Evolutionary conservation across 2,888 invertebrate genomes (phyloP), one percentile per base, ranked within the genome.

Genomic region (Sepioteuthis lessoniana): DNA sequence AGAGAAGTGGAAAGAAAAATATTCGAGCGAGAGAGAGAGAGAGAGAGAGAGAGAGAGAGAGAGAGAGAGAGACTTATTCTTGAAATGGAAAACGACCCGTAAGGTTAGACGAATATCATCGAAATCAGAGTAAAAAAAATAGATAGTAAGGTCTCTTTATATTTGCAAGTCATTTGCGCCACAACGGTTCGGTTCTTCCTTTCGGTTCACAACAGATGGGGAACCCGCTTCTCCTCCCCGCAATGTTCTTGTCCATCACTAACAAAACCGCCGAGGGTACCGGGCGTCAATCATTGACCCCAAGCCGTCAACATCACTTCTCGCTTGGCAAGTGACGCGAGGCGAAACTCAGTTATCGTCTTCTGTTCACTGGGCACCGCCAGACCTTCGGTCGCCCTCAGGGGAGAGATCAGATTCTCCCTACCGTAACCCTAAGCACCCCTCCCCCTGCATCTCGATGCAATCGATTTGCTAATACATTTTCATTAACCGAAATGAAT

Each of bases 381-480:
- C 55, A 25, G 25, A 76, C 76, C 35, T 19, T 76, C n/a, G 76
- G 76, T n/a, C 76, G 76, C n/a, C 35, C 76, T 35, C 76, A 16
- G 76, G 76, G 76, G 4, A n/a, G 76, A 76, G 42, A 42, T 42
- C n/a, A 8, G n/a, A 16, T n/a, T 13, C 3, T n/a, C n/a, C 76
- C 10, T 5, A 4, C 31, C 8, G 13, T 28, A 31, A 0, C 31
- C 28, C n/a, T 3, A 3, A 16, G 76, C n/a, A n/a, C n/a, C 76
- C 16, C 76, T n/a, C 76, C 31, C 50, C 50, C 50, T 35, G 25
- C 76, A 35, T n/a, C 76, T n/a, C 10, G n/a, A 16, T 13, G n/a
- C n/a, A 76, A 76, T 76, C 76, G 76, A 76, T n/a, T n/a, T n/a
- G 76, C 76, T 76, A 76, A 76, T 76, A 76, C 76, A 76, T 76